Percentiles rank a stretch among this genome's conserved stretches.
These are phyloP conservation scores for Asobara japonica DNA, from an alignment of 1,140 invertebrate species.

Conservation along the genomic window DNA sequence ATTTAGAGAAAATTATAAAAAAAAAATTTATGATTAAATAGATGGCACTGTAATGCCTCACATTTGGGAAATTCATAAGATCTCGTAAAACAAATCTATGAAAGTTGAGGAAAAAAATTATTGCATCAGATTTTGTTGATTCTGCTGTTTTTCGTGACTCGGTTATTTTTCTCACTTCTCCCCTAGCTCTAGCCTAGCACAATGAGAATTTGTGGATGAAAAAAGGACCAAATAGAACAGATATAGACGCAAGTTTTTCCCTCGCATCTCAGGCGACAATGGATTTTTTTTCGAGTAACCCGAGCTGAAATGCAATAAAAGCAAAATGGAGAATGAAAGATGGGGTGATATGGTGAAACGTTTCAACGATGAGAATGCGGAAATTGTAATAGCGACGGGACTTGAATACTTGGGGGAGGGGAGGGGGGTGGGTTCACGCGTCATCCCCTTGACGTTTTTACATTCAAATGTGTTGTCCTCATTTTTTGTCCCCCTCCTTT, in stretches of 20 bases:
- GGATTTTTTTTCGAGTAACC: constrained; percentile 20
- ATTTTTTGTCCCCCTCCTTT: background rate
- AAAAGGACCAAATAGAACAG: background rate
- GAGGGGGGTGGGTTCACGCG: background rate
- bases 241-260: too few relatives aligned
- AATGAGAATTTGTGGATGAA: too few relatives aligned
- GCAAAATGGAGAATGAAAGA: background rate
- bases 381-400: constrained; percentile 1
- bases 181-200: too few relatives aligned
- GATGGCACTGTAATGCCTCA: too few relatives aligned
- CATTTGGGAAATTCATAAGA: too few relatives aligned
- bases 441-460: background rate
- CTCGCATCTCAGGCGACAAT: constrained; percentile 11
- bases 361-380: constrained; percentile 4
- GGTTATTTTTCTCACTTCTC: too few relatives aligned
- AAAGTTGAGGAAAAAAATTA: too few relatives aligned
- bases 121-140: too few relatives aligned
- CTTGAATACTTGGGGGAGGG: background rate
- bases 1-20: too few relatives aligned
- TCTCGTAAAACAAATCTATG: too few relatives aligned
- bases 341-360: background rate
- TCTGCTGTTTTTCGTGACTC: too few relatives aligned
- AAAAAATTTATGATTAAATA: too few relatives aligned
- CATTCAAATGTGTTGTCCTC: background rate
- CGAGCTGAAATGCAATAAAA: constrained; percentile 5